phyloP scores from a whole-genome alignment of 2,113 vertebrate species.

The Melanerpes aurifrons region DNA sequence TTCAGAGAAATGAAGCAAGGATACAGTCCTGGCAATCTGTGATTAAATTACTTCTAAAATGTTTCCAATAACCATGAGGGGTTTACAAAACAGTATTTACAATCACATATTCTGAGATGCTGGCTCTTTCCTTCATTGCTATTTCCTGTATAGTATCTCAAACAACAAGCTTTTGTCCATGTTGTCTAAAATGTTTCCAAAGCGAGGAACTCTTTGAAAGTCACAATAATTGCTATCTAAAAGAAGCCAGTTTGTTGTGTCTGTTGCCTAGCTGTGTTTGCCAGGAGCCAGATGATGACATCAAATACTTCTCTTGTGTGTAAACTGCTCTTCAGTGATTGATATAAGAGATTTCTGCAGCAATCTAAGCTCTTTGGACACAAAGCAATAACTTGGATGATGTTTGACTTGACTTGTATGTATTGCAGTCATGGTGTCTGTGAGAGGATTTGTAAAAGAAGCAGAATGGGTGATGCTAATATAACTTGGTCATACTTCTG shows the following conservation, averaged over 20 bases:
- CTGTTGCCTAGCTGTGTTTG: conserved; percentile 28
- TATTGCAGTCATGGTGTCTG: not conserved
- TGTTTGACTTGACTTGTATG: not conserved
- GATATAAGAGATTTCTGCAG: conserved; percentile 26
- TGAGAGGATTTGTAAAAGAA: not conserved
- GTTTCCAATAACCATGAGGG: not conserved
- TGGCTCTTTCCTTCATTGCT: not conserved
- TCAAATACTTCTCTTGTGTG: conserved; percentile 14
- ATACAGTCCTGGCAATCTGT: not conserved
- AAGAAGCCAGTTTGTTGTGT: not conserved
- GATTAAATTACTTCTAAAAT: not conserved
- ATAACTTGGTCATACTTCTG: not conserved
- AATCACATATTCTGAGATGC: not conserved
- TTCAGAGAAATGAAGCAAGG: not conserved
- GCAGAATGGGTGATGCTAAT: not conserved
- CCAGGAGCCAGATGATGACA: conserved; percentile 9
- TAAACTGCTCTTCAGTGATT: conserved; percentile 21
- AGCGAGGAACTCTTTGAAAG: not conserved
- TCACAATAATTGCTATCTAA: not conserved
- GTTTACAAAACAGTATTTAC: not conserved
- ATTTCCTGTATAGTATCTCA: not conserved
- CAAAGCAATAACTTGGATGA: not conserved
- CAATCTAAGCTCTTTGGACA: not conserved
- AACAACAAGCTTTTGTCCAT: not conserved
- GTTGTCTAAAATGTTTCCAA: not conserved